A percentile compares a stretch with the other conserved stretches of the same genome.
Conservation (phyloP, 2,797 vertebrate species). For the Coracias cyanogaster region DNA sequence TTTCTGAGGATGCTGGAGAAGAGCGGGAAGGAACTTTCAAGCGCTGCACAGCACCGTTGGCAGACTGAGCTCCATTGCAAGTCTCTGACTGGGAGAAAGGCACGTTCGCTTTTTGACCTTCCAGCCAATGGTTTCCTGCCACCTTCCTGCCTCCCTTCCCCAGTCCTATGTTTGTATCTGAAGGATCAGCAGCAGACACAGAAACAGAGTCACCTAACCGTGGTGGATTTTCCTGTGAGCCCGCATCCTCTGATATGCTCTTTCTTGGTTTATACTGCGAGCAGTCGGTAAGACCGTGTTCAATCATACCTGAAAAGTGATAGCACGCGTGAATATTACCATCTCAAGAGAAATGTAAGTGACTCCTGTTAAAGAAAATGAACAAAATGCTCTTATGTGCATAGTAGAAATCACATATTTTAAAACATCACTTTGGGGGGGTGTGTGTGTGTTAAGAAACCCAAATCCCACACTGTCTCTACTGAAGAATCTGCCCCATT, state of each 20-base stretch:
- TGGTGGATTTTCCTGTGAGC: constrained; percentile 66
- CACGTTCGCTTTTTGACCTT: constrained; percentile 14
- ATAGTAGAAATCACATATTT: neutral
- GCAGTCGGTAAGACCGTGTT: constrained; percentile 92
- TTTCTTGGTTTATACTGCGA: constrained; percentile 91
- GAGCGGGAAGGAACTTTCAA: constrained; percentile 82
- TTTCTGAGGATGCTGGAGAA: constrained; percentile 91
- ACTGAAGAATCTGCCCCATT: neutral
- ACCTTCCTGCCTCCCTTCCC: constrained; percentile 28
- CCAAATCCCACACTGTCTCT: neutral
- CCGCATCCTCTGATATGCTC: constrained; percentile 87
- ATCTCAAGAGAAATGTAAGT: neutral
- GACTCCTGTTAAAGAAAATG: neutral
- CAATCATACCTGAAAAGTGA: constrained; percentile 88
- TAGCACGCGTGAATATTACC: neutral
- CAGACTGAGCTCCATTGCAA: constrained; percentile 42
- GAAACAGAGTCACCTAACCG: constrained; percentile 80
- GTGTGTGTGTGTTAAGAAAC: neutral
- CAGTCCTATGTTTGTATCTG: constrained; percentile 40
- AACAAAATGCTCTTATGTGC: neutral
- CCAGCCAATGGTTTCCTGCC: constrained; percentile 3
- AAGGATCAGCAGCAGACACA: constrained; percentile 76
- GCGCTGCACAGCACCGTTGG: constrained; percentile 61
- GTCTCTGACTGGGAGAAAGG: constrained; percentile 36
- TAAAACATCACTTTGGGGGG: neutral